Base-by-base conservation (phyloP, 2,113 vertebrate genomes). In the Pogona vitticeps region DNA sequence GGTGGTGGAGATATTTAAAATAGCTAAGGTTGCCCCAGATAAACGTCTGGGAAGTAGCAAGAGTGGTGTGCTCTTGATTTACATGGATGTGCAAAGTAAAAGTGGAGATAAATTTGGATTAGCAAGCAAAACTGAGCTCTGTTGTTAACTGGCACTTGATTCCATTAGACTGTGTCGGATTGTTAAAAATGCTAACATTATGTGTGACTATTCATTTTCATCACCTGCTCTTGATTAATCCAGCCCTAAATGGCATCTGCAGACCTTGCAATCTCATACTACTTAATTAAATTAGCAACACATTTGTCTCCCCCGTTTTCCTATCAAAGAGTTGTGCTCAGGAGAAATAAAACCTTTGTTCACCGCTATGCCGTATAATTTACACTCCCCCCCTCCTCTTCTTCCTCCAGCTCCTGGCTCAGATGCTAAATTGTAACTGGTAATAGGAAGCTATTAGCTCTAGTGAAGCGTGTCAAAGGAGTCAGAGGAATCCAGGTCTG, bases 271-370 rank as follows among this genome's bases (percentile, higher is more conserved):
- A 96, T 95, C 95, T 95, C 96, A 95, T 95, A 95, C 92, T 88
- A 95, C 95, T 97, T 97, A 97, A 98, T 97, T 97, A 97, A 97
- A 97, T 97, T 97, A 98, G 96, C 93, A 86, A 95, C 95, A 96
- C 96, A 96, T 96, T 97, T 97, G 96, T 97, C 96, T 97, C 95
- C 95, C 94, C 94, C 88, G n/a, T 96, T 96, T 96, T 96, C 93
- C 95, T 96, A 97, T 96, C 96, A 96, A 95, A 96, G 96, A 94
- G 94, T 86, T 96, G 96, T 95, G 96, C 95, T 97, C 95, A 92
- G 95, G 95, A 97, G 96, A 96, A 96, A 96, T 96, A 93, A 95
- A 96, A 95, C 94, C 96, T 96, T 97, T 96, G 96, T 97, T 97
- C 95, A 93, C 94, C 0, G 65, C 94, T 93, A 92, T 94, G 94